Conservation (phyloP, 2,888 invertebrate species). For the Drosophila sordidapex region DNA sequence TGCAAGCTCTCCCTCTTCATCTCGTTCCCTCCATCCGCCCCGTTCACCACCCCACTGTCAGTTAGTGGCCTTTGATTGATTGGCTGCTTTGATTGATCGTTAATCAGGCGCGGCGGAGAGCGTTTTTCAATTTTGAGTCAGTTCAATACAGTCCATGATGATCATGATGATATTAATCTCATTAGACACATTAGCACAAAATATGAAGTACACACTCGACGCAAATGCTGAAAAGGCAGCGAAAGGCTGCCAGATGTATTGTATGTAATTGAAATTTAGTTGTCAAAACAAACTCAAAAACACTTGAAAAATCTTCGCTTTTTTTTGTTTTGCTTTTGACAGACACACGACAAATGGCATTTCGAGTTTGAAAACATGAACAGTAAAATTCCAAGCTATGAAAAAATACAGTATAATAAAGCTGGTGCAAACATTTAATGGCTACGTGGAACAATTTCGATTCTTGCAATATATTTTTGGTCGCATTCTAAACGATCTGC, state of each 20-base stretch:
- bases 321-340: slow-evolving; percentile 32
- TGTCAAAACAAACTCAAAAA: slow-evolving; percentile 53
- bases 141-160: slow-evolving; percentile 39
- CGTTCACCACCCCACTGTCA: slow-evolving; percentile 2
- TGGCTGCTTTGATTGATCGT: slow-evolving; percentile 59
- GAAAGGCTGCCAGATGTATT: slow-evolving; percentile 28
- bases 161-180: slow-evolving; percentile 41
- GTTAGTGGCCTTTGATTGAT: slow-evolving; percentile 53
- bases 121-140: slow-evolving; percentile 35
- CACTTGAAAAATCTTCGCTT: slow-evolving; percentile 38
- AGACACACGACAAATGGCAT: slow-evolving; percentile 46
- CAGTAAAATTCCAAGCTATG: slow-evolving; percentile 8
- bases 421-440: not conserved
- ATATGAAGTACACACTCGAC: slow-evolving; percentile 7
- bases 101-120: slow-evolving; percentile 13
- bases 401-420: not conserved
- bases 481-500: not conserved
- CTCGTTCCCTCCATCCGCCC: not conserved
- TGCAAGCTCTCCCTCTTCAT: slow-evolving; percentile 12
- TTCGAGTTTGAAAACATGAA: slow-evolving; percentile 18
- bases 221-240: slow-evolving; percentile 18
- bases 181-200: slow-evolving; percentile 41
- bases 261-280: slow-evolving; percentile 49
- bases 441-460: not conserved
- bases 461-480: not conserved